These are phyloP conservation scores for Siniperca obscura DNA, from an alignment of 2,797 vertebrate species.

Conservation along the genomic window DNA sequence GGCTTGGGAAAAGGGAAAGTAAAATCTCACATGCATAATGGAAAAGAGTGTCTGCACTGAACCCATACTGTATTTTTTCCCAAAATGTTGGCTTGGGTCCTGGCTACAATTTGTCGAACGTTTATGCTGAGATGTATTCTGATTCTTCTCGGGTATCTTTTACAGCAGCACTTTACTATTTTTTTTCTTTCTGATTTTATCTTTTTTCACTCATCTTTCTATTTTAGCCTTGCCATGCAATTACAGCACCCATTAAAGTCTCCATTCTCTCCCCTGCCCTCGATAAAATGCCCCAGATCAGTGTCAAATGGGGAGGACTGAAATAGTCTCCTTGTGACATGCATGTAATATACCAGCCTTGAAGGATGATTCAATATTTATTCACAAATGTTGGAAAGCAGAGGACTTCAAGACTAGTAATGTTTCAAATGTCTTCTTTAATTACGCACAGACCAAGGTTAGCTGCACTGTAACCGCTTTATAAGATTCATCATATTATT, in stretches of 20 bases:
- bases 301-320: conserved; percentile 64
- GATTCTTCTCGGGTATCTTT: conserved; percentile 63
- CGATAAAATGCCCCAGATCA: conserved; percentile 68
- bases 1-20: not conserved
- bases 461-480: conserved; percentile 22
- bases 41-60: conserved; percentile 5
- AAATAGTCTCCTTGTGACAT: conserved; percentile 70
- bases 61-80: not conserved
- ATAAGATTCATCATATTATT: conserved; percentile 30
- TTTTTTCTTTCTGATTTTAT: conserved; percentile 61
- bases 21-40: not conserved
- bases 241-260: conserved; percentile 75
- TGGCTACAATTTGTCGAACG: conserved; percentile 54
- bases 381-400: conserved; percentile 64
- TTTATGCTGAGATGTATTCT: conserved; percentile 54
- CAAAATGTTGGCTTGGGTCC: conserved; percentile 22
- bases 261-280: conserved; percentile 68
- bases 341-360: conserved; percentile 70
- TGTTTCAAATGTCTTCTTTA: conserved; percentile 43
- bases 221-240: conserved; percentile 73
- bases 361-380: conserved; percentile 76
- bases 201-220: conserved; percentile 80
- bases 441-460: conserved; percentile 43
- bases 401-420: conserved; percentile 41
- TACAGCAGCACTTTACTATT: conserved; percentile 73